Base-by-base conservation (phyloP, 2,113 vertebrate species). In the Anseranas semipalmata region DNA sequence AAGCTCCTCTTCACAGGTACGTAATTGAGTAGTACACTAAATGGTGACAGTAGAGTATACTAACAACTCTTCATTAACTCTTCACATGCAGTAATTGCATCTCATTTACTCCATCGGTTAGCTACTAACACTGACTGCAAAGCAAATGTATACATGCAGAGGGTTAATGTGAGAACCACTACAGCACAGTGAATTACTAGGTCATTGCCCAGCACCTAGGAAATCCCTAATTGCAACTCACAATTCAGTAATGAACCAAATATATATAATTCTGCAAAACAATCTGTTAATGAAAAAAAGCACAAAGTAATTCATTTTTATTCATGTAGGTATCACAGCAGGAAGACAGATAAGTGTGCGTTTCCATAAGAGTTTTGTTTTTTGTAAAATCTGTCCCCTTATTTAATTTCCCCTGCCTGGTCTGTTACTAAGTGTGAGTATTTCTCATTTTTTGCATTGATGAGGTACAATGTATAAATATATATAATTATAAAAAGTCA, bases 1-100 rank as follows among this genome's bases (percentile, higher is more conserved):
- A 90, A 93, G 33, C 59, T 81, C 22, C 55, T 77, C 58, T 87
- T 87, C 55, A 22, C 8, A 66, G 35, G 12, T 45, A 37, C 1
- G 0, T 82, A 68, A 86, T 8, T 32, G 58, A 66, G n/a, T 25
- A 50, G 33, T 12, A 45, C 43, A 39, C 39, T 80, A 73, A 84
- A 21, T 43, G 48, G 43, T 25, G 20, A 62, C 21, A 48, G 52
- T 13, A 65, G 70, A 68, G 43, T 12, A 9, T 52, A 83, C 82
- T 88, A 83, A 65, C 74, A 53, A 46, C 35, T 95, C 68, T 86
- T 91, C 45, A 70, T 86, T 80, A 86, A 83, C 65, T 92, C 79
- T 78, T 81, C 50, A n/a, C 19, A 41, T 25, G 43, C 46, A 81
- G 59, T 59, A 66, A 93, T 70, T 92, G 59, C 45, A 85, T 53